phyloP scores from a whole-genome alignment of 2,888 invertebrate genomes.

The Stomorhina lunata region DNA sequence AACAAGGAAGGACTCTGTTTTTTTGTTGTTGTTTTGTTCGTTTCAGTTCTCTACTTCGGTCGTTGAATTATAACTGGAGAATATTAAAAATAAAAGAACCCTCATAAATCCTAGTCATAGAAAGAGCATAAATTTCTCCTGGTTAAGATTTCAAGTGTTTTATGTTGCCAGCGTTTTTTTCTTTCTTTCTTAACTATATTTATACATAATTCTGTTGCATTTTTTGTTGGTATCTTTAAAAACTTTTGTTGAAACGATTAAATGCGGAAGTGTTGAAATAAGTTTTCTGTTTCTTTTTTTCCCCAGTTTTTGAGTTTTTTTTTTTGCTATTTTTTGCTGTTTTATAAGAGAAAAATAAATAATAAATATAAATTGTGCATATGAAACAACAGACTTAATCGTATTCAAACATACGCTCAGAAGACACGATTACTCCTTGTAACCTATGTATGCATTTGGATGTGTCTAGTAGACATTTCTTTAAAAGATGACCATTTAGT shows the following conservation, averaged over 20 bases:
- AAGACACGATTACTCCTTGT: neutral
- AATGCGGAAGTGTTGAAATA: conserved; percentile 58
- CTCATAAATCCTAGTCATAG: conserved; percentile 61
- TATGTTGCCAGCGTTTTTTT: neutral
- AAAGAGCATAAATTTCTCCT: conserved; percentile 52
- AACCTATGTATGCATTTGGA: neutral
- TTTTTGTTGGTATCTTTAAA: neutral
- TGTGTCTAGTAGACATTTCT: neutral
- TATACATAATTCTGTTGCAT: neutral
- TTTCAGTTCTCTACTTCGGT: conserved; percentile 7
- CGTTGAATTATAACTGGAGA: conserved; percentile 45
- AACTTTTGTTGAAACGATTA: conserved; percentile 41
- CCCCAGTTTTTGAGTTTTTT: neutral
- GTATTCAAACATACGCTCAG: conserved; percentile 2
- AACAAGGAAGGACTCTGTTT: conserved; percentile 52
- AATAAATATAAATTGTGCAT: conserved; percentile 37
- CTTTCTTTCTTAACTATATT: neutral
- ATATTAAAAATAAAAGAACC: conserved; percentile 45
- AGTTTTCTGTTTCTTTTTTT: neutral
- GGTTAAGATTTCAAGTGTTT: conserved; percentile 45
- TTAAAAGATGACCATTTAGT: conserved; percentile 10
- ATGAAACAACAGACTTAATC: conserved; percentile 35
- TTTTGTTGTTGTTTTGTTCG: neutral
- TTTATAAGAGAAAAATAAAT: neutral
- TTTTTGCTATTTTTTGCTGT: neutral